These are phyloP conservation scores for Calephelis perditalis DNA, from an alignment of 2,888 invertebrate genomes.

Conservation along the genomic window DNA sequence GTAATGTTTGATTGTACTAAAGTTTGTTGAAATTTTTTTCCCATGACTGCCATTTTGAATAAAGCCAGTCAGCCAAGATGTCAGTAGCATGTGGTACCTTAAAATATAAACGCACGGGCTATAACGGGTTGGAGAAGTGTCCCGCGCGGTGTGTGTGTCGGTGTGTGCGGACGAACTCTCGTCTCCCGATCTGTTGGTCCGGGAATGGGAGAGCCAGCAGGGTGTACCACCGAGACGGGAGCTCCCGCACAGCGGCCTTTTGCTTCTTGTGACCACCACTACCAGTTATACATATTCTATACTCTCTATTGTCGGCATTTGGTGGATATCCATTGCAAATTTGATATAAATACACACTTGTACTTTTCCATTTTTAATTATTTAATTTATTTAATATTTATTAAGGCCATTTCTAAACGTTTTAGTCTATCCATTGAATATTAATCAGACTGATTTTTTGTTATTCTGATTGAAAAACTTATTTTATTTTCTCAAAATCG, in stretches of 20 bases:
- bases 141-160: slow-evolving; percentile 86
- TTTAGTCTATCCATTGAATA: too few relatives aligned
- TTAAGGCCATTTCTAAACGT: too few relatives aligned
- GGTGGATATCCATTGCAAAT: background rate
- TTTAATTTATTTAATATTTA: too few relatives aligned
- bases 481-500: too few relatives aligned
- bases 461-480: too few relatives aligned
- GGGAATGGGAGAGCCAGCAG: slow-evolving; percentile 94
- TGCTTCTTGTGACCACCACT: slow-evolving; percentile 52
- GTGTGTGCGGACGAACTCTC: slow-evolving; percentile 88
- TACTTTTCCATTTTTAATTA: too few relatives aligned
- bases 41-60: background rate
- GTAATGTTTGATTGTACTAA: too few relatives aligned
- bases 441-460: too few relatives aligned
- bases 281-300: slow-evolving; percentile 21
- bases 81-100: slow-evolving; percentile 58
- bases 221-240: slow-evolving; percentile 92
- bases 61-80: slow-evolving; percentile 54
- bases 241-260: slow-evolving; percentile 70
- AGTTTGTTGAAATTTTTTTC: too few relatives aligned
- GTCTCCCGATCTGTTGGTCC: slow-evolving; percentile 93
- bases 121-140: slow-evolving; percentile 92
- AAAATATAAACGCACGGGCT: slow-evolving; percentile 70
- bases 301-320: background rate
- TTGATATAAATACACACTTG: background rate